Evolutionary conservation across 2,797 vertebrate genomes (phyloP).

Genomic region (Chromobotia macracanthus): DNA sequence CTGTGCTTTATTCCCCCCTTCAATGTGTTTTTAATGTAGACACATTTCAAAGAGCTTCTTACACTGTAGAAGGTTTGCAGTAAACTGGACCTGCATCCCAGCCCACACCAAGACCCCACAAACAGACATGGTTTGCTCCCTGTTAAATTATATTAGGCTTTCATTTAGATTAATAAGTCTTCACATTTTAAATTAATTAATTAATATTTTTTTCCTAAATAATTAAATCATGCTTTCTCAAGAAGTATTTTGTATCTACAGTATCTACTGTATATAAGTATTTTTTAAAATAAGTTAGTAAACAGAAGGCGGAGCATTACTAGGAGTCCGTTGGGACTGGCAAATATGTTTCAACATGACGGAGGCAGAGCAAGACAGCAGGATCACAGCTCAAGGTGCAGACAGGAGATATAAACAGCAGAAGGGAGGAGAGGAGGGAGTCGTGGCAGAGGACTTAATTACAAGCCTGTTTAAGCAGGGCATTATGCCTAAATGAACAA

Average conservation of each 20-base stretch:
- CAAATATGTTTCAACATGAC: conserved; percentile 21
- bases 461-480: conserved; percentile 43
- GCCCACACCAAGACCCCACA: too few relatives aligned
- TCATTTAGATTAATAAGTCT: not conserved
- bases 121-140: too few relatives aligned
- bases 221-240: conserved; percentile 42
- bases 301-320: conserved; percentile 42
- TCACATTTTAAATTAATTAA: too few relatives aligned
- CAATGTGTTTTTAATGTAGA: not conserved
- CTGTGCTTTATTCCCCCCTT: conserved; percentile 14
- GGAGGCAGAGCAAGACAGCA: conserved; percentile 8
- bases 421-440: not conserved
- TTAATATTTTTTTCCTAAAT: too few relatives aligned
- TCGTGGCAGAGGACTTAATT: conserved; percentile 37
- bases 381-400: conserved; percentile 44
- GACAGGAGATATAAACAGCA: conserved; percentile 43
- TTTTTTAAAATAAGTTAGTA: conserved; percentile 60
- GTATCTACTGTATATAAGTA: too few relatives aligned
- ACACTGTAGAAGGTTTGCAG: not conserved
- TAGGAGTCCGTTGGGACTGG: conserved; percentile 28
- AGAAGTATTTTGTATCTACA: not conserved
- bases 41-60: not conserved
- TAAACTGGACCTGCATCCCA: not conserved
- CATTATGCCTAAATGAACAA: conserved; percentile 27
- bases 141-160: not conserved